Evolutionary conservation across 2,113 vertebrate genomes (phyloP).

Genomic region (Ariopsis seemanni): DNA sequence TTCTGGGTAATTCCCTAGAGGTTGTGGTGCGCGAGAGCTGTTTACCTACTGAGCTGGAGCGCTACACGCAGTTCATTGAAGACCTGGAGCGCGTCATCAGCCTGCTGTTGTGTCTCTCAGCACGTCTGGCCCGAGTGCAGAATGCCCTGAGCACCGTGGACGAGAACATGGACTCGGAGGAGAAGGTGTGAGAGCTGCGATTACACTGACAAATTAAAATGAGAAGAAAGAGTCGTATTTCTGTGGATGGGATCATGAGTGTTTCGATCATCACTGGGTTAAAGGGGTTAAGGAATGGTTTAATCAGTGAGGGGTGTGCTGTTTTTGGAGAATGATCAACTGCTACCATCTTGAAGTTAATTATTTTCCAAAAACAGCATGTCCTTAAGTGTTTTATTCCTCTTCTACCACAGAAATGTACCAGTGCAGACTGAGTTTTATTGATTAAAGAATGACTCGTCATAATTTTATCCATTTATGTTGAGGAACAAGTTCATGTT

Average conservation of each 20-base stretch:
- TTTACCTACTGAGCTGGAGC: slow-evolving; percentile 78
- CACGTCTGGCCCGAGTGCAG: slow-evolving; percentile 84
- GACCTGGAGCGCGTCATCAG: slow-evolving; percentile 91
- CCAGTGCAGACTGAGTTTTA: too few relatives aligned
- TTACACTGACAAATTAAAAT: not conserved
- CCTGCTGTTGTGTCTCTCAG: slow-evolving; percentile 87
- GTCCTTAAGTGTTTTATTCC: not conserved
- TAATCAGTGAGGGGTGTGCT: not conserved
- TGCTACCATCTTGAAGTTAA: not conserved
- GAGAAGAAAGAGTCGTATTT: not conserved
- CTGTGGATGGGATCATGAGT: not conserved
- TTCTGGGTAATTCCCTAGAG: slow-evolving; percentile 65
- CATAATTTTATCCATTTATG: not conserved
- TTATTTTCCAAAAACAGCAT: not conserved
- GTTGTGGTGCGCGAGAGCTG: slow-evolving; percentile 70
- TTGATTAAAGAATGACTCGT: not conserved
- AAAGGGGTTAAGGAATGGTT: not conserved
- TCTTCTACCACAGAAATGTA: too few relatives aligned
- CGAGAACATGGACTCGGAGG: slow-evolving; percentile 77
- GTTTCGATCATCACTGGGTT: not conserved
- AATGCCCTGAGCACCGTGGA: slow-evolving; percentile 79
- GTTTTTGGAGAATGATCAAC: not conserved
- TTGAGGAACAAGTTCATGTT: not conserved
- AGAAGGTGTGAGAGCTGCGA: slow-evolving; percentile 78
- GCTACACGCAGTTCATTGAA: slow-evolving; percentile 83